Evolutionary conservation across 2,888 invertebrate genomes (phyloP), one percentile per base, ranked within the genome.

Genomic region (Metopia argyrocephala): DNA sequence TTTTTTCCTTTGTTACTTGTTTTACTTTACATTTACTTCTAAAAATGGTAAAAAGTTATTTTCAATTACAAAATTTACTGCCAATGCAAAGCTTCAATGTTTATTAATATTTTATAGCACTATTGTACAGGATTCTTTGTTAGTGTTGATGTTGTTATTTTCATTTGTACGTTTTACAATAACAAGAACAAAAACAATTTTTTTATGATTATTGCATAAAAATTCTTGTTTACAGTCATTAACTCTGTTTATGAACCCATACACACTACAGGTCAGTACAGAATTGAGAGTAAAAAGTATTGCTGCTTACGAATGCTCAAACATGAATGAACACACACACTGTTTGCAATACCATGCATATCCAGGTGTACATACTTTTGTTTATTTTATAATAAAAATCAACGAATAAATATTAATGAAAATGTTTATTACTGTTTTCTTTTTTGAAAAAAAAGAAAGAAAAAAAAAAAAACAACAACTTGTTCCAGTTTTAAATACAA

Each of bases 191-290:
- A 38, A n/a, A n/a, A 64, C 27, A 57, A 27, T 59, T 6, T 74
- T 81, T 81, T 81, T 81, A 81, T 66, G 76, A 78, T 81, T 70
- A 81, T 78, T 81, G 57, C 46, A 70, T 50, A 38, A 38, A 38
- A 73, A 73, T 76, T 70, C 70, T 74, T 68, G 66, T 62, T 78
- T 76, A 61, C 74, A 81, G 78, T 69, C 76, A 78, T 78, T 78
- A 80, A 76, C 52, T 74, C 38, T 74, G 64, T 80, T 73, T 76
- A 76, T 80, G 56, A 62, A 69, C 45, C 71, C 59, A 45, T 73
- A 28, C 38, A 50, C 45, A 7, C 50, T n/a, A 61, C 52, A 74
- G 73, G 69, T 73, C 76, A 69, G 64, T 9, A 64, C 73, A 76
- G 59, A 15, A 64, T 45, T 62, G 57, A 25, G 50, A 57, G 68